phyloP scores from a whole-genome alignment of 2,113 vertebrate species.

The Seriola aureovittata region DNA sequence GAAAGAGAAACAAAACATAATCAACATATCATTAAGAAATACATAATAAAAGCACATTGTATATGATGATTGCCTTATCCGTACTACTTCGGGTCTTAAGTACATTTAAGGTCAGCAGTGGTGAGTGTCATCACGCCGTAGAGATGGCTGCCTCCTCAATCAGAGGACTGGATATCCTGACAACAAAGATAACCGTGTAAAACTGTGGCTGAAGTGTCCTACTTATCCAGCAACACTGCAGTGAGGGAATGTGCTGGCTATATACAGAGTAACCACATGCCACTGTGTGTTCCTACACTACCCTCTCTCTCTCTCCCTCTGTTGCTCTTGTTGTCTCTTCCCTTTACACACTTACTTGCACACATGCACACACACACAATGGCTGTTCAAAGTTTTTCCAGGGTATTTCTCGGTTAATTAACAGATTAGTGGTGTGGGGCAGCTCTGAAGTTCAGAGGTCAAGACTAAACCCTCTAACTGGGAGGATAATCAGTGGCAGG shows the following conservation, averaged over 20 bases:
- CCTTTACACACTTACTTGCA: slow-evolving; percentile 64
- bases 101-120: slow-evolving; percentile 24
- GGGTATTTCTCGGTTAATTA: slow-evolving; percentile 89
- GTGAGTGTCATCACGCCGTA: slow-evolving; percentile 21
- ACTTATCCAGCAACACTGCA: slow-evolving; percentile 48
- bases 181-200: slow-evolving; percentile 46
- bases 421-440: slow-evolving; percentile 86
- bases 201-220: slow-evolving; percentile 45
- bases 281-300: slow-evolving; percentile 10
- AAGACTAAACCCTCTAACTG: slow-evolving; percentile 84
- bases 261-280: slow-evolving; percentile 43
- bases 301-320: slow-evolving; percentile 32
- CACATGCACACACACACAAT: slow-evolving; percentile 58
- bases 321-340: slow-evolving; percentile 63
- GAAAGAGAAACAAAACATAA: background rate
- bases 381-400: slow-evolving; percentile 79
- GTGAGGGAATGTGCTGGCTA: slow-evolving; percentile 37
- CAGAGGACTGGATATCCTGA: slow-evolving; percentile 17
- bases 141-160: slow-evolving; percentile 27
- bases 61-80: background rate
- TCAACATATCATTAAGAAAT: background rate
- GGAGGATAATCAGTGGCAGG: slow-evolving; percentile 83
- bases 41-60: background rate
- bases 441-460: slow-evolving; percentile 89
- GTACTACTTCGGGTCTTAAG: background rate